These are phyloP conservation scores for Crocodylus rhombifer DNA, from an alignment of 2,797 vertebrate species.

Conservation along the genomic window DNA sequence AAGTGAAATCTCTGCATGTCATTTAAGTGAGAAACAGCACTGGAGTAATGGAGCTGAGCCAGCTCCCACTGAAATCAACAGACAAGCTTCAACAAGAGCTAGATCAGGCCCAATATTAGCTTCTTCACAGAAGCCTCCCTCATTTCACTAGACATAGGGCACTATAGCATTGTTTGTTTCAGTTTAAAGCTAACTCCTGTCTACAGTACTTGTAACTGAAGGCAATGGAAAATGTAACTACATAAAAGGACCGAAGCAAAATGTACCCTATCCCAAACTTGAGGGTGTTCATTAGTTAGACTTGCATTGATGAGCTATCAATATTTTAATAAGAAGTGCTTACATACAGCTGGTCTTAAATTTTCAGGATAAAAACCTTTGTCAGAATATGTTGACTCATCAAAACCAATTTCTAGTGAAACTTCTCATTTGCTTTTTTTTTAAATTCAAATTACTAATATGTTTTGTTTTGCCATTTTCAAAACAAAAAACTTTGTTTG, in stretches of 20 bases:
- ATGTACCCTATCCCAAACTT: neutral
- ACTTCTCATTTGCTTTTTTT: no score
- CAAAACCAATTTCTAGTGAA: neutral
- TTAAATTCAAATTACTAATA: no score
- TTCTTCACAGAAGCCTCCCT: neutral
- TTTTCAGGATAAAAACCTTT: neutral
- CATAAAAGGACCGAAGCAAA: neutral
- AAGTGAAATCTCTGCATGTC: neutral
- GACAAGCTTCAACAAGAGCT: neutral
- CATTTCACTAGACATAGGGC: neutral
- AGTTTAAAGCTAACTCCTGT: neutral
- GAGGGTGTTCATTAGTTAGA: neutral
- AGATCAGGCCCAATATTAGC: neutral
- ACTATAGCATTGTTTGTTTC: neutral
- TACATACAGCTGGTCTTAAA: neutral
- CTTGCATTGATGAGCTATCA: neutral
- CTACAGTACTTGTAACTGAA: neutral
- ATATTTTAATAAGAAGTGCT: neutral
- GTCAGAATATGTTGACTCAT: neutral
- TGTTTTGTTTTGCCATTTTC: no score
- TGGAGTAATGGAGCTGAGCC: neutral
- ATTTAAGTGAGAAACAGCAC: neutral
- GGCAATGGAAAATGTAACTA: neutral
- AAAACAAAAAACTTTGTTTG: no score
- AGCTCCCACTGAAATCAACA: neutral